A percentile compares a stretch with the other conserved stretches of the same genome.
Conservation (phyloP, 1,140 invertebrate genomes). For the Calliphora vicina region DNA sequence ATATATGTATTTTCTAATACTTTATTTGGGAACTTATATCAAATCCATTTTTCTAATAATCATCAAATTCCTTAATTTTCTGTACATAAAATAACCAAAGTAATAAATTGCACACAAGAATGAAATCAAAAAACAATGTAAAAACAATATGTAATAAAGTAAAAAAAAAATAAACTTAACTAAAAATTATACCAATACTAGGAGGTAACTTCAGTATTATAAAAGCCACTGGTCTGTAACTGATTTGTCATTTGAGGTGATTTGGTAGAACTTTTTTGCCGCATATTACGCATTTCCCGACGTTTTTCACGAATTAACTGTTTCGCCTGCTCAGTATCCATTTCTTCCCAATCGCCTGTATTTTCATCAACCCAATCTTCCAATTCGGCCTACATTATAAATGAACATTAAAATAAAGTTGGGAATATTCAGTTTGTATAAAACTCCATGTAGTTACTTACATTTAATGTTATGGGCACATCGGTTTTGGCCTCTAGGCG, state of each 20-base stretch:
- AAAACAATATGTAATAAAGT: not conserved
- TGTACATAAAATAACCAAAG: not conserved
- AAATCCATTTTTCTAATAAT: not conserved
- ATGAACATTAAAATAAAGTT: not conserved
- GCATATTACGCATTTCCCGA: constrained; percentile 56
- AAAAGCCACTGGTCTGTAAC: constrained; percentile 7
- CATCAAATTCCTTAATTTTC: not conserved
- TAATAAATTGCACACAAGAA: not conserved
- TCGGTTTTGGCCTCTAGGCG: constrained; percentile 56
- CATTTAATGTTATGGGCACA: constrained; percentile 56
- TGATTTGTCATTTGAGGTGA: constrained; percentile 49
- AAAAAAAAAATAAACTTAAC: not conserved
- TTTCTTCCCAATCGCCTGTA: constrained; percentile 59
- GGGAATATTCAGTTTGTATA: not conserved
- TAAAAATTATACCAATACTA: constrained; percentile 33
- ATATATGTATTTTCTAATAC: no score
- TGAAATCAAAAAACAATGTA: not conserved
- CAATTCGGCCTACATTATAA: constrained; percentile 51
- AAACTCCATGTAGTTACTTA: no score
- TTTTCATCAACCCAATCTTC: constrained; percentile 62
- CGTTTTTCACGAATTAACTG: constrained; percentile 60
- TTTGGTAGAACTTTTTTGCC: constrained; percentile 43
- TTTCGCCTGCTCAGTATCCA: constrained; percentile 60
- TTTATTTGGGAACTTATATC: not conserved
- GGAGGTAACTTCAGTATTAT: not conserved